Evolutionary conservation across 2,113 vertebrate species (phyloP), one percentile per base, ranked within the genome.

Genomic region (Entomyzon cyanotis): DNA sequence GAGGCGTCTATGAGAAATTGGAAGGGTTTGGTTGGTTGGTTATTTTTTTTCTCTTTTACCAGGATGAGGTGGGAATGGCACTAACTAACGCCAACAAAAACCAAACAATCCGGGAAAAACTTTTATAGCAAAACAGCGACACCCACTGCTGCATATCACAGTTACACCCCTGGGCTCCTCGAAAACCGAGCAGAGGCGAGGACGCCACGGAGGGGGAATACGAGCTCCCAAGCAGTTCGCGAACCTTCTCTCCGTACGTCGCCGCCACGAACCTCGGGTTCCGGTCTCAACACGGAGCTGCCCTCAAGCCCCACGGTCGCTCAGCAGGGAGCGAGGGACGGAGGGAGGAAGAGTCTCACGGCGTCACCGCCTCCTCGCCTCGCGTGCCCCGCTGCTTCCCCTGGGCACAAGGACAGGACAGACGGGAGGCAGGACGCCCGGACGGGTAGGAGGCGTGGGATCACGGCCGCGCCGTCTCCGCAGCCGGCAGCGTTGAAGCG

Each of bases 21-120:
- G 21, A 1, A 3, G 12, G 5, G 10, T 18, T 28, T 50, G 18
- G 39, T 20, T 59, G 7, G 6, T 7, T 25, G 8, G 8, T 18
- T 39, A 11, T 9, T 16, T 14, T 47, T 12, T 53, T 28, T 15
- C 3, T 1, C 5, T 49, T 44, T 73, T 46, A 59, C n/a, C 6
- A 27, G 15, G 8, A 39, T 0, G 6, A 20, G 27, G 28, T 2
- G 15, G 33, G 33, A 24, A 5, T 15, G 44, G 63, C 30, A 12
- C 33, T 19, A 31, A n/a, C 28, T 9, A 47, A 33, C 15, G 0
- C 23, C 21, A 27, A 33, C 52, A 50, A 37, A 30, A 67, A 16
- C 0, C 3, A 30, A 12, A 9, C 5, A 33, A 11, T 10, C 10
- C 22, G 12, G 14, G 19, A n/a, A 74, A 75, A 30, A 28, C 10